Percentiles rank a stretch among this genome's conserved stretches.
phyloP scores from a whole-genome alignment of 1,140 invertebrate genomes.

The Uloborus diversus region DNA sequence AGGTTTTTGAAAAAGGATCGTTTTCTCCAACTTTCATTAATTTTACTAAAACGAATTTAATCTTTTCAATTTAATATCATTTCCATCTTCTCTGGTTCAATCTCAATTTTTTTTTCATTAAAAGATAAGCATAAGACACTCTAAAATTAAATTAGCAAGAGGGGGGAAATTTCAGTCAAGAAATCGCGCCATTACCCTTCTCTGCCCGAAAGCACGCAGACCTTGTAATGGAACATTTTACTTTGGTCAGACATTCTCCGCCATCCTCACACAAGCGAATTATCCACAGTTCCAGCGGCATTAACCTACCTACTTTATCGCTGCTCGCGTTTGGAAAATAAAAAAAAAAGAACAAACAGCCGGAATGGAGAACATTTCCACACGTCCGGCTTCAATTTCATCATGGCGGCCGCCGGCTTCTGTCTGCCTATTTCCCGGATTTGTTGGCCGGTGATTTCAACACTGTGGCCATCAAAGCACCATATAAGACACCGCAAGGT shows the following conservation, averaged over 20 bases:
- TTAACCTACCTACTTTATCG: constrained; percentile 16
- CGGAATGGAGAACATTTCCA: too few species aligned
- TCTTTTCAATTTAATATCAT: too few species aligned
- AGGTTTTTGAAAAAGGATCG: too few species aligned
- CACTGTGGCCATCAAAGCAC: constrained; percentile 5
- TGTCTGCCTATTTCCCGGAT: neutral
- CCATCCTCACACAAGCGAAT: neutral
- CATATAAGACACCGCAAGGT: neutral
- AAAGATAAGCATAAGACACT: too few species aligned
- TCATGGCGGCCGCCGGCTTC: neutral
- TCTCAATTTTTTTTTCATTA: too few species aligned
- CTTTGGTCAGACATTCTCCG: neutral
- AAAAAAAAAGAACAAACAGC: neutral
- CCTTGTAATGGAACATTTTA: constrained; percentile 12
- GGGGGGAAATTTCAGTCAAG: too few species aligned
- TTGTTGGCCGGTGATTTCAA: neutral
- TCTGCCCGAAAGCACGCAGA: neutral
- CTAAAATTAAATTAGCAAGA: too few species aligned
- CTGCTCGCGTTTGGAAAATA: neutral
- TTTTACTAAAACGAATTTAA: too few species aligned
- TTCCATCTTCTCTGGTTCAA: too few species aligned
- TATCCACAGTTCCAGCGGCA: neutral
- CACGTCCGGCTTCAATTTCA: neutral
- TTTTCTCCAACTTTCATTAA: too few species aligned
- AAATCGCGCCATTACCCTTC: too few species aligned